Base-by-base conservation (phyloP, 2,797 vertebrate genomes). In the Myotis daubentonii region DNA sequence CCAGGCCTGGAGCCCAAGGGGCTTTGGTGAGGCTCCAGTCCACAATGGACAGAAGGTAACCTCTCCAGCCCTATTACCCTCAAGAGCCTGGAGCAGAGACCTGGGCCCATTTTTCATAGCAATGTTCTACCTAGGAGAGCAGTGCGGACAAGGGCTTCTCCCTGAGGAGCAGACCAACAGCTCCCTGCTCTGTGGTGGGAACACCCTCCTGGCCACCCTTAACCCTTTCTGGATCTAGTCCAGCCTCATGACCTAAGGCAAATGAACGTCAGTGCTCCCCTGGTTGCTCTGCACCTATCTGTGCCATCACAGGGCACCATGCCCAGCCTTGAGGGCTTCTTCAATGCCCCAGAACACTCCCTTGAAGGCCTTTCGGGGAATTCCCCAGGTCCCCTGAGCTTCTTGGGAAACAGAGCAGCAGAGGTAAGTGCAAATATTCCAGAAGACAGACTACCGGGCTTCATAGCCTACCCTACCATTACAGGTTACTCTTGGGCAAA, bases 401-500 rank as follows among this genome's bases (percentile, higher is more conserved):
- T 96, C 60, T 74, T 71, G 36, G 76, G 41, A 74, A 49, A 76
- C 30, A 86, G 38, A 86, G 57, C 33, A 82, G 30, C 49, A 44
- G 57, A 89, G 19, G 70, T 62, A 71, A 86, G 36, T 92, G 51
- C 66, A 55, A 68, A 93, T 51, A 79, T 83, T 62, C 28, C 8
- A 44, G 78, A 74, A 87, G 65, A 76, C 28, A n/a, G 44, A 33
- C 76, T 47, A 79, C 44, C 3, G 38, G 71, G 8, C 38, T 94
- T 80, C 70, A 38, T 49, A 91, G 53, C 41, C 33, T 47, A 6
- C 71, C 57, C 28, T 75, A 51, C 36, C 36, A 51, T 71, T 80
- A 93, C 20, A 38, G 57, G 83, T 87, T 83, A 79, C 66, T 87
- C 76, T 89, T 94, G 60, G 80, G 22, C 16, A 87, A 92, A 72